These are phyloP conservation scores for Drosophila virilis DNA, from an alignment of 1,140 invertebrate species.

Conservation along the genomic window DNA sequence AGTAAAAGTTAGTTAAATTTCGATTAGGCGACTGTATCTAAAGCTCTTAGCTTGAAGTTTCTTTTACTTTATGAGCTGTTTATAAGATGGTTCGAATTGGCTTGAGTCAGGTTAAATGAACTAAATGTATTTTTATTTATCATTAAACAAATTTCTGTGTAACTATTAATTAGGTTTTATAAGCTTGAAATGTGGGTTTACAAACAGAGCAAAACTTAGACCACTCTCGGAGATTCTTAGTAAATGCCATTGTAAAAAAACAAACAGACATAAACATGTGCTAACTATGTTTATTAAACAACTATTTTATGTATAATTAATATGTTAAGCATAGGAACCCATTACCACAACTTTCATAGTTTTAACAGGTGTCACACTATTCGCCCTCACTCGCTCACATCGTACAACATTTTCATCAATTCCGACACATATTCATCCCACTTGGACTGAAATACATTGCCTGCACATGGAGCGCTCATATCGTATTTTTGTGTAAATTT, in stretches of 20 bases:
- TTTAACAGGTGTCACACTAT: neutral
- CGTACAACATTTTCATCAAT: constrained; percentile 62
- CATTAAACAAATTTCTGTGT: neutral
- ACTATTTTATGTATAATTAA: neutral
- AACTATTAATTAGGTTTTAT: neutral
- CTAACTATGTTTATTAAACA: constrained; percentile 16
- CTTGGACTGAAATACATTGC: constrained; percentile 94
- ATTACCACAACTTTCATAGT: constrained; percentile 1
- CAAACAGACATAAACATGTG: neutral
- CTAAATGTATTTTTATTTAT: neutral
- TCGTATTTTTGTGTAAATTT: constrained; percentile 89
- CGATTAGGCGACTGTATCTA: constrained; percentile 25
- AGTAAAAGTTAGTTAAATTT: constrained; percentile 52
- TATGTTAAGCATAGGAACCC: constrained; percentile 7
- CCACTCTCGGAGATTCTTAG: constrained; percentile 24
- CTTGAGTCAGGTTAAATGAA: neutral
- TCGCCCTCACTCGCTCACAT: constrained; percentile 30
- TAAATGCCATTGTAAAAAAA: neutral
- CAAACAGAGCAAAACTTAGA: neutral
- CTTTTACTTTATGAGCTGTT: constrained; percentile 11
- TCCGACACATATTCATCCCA: constrained; percentile 95
- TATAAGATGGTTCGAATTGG: neutral
- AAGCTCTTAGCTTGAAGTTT: constrained; percentile 18
- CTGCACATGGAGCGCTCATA: constrained; percentile 91
- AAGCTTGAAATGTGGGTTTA: neutral